These are phyloP conservation scores for Machaerirhynchus nigripectus DNA, from an alignment of 2,113 vertebrate genomes.

Conservation along the genomic window DNA sequence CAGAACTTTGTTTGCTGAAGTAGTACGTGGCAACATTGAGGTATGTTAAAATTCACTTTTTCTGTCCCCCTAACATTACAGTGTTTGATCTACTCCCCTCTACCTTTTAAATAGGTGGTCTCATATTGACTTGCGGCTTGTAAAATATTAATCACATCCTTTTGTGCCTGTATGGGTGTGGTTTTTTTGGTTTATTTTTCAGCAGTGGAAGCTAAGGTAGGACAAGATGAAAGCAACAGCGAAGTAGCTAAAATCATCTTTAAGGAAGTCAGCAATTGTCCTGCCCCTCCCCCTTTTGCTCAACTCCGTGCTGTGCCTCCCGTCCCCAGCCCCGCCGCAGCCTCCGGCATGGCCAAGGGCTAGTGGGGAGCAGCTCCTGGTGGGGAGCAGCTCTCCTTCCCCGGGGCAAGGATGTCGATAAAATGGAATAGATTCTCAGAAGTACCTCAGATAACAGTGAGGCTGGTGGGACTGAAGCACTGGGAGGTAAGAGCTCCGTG, in stretches of 20 bases:
- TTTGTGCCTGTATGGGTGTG: background rate
- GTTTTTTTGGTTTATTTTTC: background rate
- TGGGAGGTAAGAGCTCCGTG: constrained; percentile 72
- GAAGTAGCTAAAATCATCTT: constrained; percentile 45
- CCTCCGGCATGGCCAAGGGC: background rate
- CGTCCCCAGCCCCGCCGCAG: background rate
- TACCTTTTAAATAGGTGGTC: background rate
- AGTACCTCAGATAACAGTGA: constrained; percentile 73
- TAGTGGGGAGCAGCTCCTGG: background rate
- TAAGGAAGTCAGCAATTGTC: constrained; percentile 53
- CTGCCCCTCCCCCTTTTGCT: constrained; percentile 62
- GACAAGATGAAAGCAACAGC: background rate
- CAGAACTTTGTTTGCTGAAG: background rate
- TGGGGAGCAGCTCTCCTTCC: background rate
- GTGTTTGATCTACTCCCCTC: background rate
- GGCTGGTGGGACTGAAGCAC: constrained; percentile 58
- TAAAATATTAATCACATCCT: background rate
- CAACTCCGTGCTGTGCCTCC: constrained; percentile 52
- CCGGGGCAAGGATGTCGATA: constrained; percentile 65
- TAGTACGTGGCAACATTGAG: background rate
- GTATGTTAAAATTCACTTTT: background rate
- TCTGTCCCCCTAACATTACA: background rate
- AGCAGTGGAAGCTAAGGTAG: background rate
- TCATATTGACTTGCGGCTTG: background rate
- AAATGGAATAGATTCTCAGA: constrained; percentile 71